These are phyloP conservation scores for Sylvia borin DNA, from an alignment of 2,797 vertebrate species.

Conservation along the genomic window DNA sequence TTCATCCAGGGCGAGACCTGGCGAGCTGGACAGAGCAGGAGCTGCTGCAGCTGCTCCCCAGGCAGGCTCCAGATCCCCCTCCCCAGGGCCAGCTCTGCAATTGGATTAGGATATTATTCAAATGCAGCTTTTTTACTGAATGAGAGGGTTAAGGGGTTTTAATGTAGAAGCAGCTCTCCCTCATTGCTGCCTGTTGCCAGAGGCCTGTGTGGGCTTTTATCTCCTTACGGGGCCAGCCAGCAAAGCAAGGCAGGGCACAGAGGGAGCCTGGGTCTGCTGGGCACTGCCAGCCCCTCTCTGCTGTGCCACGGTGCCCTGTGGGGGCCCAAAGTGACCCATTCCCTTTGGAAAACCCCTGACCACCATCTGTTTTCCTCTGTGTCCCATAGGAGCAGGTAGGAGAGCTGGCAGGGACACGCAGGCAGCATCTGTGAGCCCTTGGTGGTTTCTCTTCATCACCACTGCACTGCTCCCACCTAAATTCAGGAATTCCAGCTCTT, in stretches of 20 bases:
- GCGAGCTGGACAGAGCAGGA: not conserved
- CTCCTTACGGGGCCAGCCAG: not conserved
- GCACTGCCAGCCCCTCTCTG: not conserved
- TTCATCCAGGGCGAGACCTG: rapidly evolving
- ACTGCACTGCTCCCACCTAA: not conserved
- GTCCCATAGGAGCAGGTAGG: not conserved
- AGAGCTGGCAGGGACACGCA: not conserved
- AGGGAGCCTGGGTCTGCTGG: not conserved
- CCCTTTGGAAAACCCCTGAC: not conserved
- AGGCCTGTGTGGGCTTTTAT: constrained; percentile 14
- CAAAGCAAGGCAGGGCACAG: not conserved
- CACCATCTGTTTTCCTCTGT: rapidly evolving
- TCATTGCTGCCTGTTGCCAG: constrained; percentile 40
- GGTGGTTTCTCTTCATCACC: not conserved
- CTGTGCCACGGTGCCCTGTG: not conserved
- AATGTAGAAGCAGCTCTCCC: constrained; percentile 6
- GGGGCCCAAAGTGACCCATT: rapidly evolving
- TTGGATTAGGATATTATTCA: constrained; percentile 56
- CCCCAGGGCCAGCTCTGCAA: constrained; percentile 6
- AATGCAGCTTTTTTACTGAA: constrained; percentile 24
- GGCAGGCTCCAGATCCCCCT: not conserved
- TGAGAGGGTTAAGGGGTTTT: constrained; percentile 33
- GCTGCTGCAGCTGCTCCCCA: not conserved
- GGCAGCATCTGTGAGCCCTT: not conserved
- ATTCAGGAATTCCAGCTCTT: not conserved